Evolutionary conservation across 1,140 invertebrate genomes (phyloP).

Genomic region (Chymomyza costata): DNA sequence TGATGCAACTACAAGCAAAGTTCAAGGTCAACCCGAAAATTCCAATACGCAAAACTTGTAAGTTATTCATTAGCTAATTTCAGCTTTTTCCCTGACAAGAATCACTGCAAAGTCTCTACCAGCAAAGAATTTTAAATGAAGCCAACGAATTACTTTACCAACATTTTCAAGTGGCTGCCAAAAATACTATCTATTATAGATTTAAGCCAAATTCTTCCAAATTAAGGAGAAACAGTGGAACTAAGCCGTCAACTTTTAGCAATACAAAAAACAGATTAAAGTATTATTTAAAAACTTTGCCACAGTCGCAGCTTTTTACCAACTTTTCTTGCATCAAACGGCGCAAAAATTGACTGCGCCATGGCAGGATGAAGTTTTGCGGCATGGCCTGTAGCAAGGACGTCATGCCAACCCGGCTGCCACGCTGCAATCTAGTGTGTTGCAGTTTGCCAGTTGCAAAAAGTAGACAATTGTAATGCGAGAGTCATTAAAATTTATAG

Average conservation of each 20-base stretch:
- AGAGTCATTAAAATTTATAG: constrained; percentile 64
- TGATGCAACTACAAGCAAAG: constrained; percentile 22
- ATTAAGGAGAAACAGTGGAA: no score
- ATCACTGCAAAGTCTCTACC: no score
- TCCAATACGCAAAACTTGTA: constrained; percentile 41
- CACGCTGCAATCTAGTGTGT: constrained; percentile 19
- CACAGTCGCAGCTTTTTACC: constrained; percentile 19
- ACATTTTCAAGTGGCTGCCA: no score
- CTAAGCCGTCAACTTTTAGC: constrained; percentile 40
- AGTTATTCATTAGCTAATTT: constrained; percentile 66
- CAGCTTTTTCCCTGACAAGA: no score
- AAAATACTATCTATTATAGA: no score
- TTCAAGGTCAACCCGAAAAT: constrained; percentile 63
- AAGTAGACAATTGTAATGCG: constrained; percentile 58
- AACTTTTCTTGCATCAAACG: constrained; percentile 62
- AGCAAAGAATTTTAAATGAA: no score
- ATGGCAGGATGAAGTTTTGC: constrained; percentile 31
- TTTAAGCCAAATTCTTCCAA: no score
- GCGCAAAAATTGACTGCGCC: constrained; percentile 55
- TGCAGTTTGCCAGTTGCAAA: constrained; percentile 16
- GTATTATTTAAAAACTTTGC: constrained; percentile 42
- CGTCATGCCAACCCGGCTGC: constrained; percentile 17
- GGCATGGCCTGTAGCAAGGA: constrained; percentile 14
- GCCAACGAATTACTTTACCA: no score
- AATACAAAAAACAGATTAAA: constrained; percentile 56